Base-by-base conservation (phyloP, 2,888 invertebrate genomes). In the Kuschelorhynchus macadamiae region DNA sequence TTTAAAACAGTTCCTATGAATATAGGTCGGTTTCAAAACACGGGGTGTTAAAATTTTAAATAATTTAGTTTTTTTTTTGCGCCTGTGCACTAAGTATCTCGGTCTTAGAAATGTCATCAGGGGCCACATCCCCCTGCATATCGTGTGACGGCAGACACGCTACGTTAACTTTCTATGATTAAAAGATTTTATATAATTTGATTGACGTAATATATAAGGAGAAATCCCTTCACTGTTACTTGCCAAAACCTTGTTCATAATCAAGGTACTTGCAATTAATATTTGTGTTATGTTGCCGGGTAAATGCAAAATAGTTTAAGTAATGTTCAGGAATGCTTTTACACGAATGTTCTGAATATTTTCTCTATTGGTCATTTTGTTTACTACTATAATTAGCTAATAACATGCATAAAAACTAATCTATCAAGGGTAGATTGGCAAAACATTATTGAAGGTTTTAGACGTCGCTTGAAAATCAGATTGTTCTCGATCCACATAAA, bases 151-250 rank as follows among this genome's bases (percentile, higher is more conserved):
- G n/a, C n/a, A n/a, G n/a, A n/a, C n/a, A n/a, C n/a, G n/a, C n/a
- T n/a, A n/a, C n/a, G n/a, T n/a, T n/a, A n/a, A 32, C 8, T 32
- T 32, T 32, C 32, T 8, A 9, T 7, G 9, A 32, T 32, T 32
- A 8, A 32, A 32, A 32, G 32, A 32, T 32, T 9, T 8, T 32
- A 8, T 32, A 32, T 32, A 32, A 32, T n/a, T n/a, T n/a, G n/a
- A n/a, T n/a, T n/a, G n/a, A n/a, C n/a, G n/a, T n/a, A n/a, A 30
- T 33, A 14, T 63, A 47, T 46, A 59, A 64, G 57, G 49, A 44
- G 42, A 60, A 55, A 67, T 67, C 67, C 67, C 57, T 67, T 63
- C 67, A 63, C 62, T 67, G 62, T 67, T 57, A 47, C 56, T 36
- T 62, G 41, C 57, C 62, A 67, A 65, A 67, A 63, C 62, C 62